phyloP scores from a whole-genome alignment of 1,140 invertebrate species.

The Charaxes varanes region DNA sequence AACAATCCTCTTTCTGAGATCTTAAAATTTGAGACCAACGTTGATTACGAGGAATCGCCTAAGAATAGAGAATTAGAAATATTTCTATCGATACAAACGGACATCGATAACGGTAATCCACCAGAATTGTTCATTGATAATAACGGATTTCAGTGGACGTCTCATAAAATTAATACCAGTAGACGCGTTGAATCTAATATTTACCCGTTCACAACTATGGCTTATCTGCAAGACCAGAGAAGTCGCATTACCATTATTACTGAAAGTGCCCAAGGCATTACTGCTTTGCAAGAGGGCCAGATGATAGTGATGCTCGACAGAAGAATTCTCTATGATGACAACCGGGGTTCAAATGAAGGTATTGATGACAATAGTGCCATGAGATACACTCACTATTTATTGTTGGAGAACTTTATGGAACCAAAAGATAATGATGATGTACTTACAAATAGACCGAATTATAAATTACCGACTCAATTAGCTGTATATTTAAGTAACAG shows the following conservation, averaged over 20 bases:
- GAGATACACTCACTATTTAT: conserved; percentile 85
- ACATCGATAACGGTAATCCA: conserved; percentile 80
- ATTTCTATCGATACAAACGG: conserved; percentile 87
- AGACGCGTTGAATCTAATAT: conserved; percentile 88
- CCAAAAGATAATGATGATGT: conserved; percentile 17
- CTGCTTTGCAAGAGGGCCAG: conserved; percentile 86
- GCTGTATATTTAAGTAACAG: conserved; percentile 82
- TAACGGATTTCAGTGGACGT: conserved; percentile 85
- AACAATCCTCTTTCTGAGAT: conserved; percentile 75
- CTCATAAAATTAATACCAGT: conserved; percentile 39
- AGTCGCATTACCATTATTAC: conserved; percentile 84
- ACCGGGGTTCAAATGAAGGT: conserved; percentile 91
- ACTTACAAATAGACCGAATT: conserved; percentile 23
- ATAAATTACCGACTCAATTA: conserved; percentile 76
- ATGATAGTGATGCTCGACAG: conserved; percentile 93
- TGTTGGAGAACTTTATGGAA: conserved; percentile 81
- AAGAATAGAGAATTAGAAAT: conserved; percentile 86
- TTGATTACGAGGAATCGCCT: conserved; percentile 82
- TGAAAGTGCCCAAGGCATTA: conserved; percentile 89
- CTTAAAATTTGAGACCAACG: conserved; percentile 80
- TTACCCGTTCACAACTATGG: conserved; percentile 88
- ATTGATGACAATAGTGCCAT: conserved; percentile 89
- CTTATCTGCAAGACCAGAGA: conserved; percentile 87
- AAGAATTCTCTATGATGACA: conserved; percentile 89
- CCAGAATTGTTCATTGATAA: conserved; percentile 89